These are phyloP conservation scores for Troides helena DNA, from an alignment of 2,888 invertebrate species.

Conservation along the genomic window DNA sequence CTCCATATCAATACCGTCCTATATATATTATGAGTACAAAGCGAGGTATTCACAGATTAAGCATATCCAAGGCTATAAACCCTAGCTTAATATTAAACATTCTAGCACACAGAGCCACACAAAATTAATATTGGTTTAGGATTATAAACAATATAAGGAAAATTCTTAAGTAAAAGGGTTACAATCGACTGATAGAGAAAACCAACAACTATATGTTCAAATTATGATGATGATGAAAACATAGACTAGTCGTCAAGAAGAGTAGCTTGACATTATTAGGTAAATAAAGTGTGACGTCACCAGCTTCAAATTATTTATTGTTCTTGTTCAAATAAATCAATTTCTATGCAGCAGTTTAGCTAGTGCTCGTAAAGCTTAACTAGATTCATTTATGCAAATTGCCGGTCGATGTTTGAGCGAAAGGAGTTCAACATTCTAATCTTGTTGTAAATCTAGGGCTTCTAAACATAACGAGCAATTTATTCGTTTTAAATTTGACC, in stretches of 20 bases:
- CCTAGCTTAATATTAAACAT: conserved; percentile 24
- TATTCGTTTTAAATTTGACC: conserved; percentile 5
- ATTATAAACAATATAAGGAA: not conserved
- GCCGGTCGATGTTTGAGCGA: conserved; percentile 26
- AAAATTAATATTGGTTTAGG: conserved; percentile 3
- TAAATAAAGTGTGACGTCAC: not conserved
- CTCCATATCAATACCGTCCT: not conserved
- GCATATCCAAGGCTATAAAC: conserved; percentile 6
- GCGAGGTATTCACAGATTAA: conserved; percentile 8
- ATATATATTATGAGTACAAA: no score
- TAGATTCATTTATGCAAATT: conserved; percentile 31
- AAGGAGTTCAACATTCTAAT: conserved; percentile 25
- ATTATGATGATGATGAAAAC: no score
- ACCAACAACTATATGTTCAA: no score
- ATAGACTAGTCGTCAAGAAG: not conserved
- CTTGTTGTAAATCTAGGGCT: conserved; percentile 25
- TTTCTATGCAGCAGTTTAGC: conserved; percentile 21
- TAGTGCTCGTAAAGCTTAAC: conserved; percentile 25
- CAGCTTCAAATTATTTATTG: not conserved
- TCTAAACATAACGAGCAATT: conserved; percentile 12
- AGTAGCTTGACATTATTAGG: not conserved
- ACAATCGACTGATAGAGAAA: no score
- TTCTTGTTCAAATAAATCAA: conserved; percentile 20
- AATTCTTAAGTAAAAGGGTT: not conserved
- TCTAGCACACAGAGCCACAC: conserved; percentile 6